Percentiles rank a stretch among this genome's conserved stretches.
Conservation (phyloP, 2,888 invertebrate genomes). For the Diabrotica balteata region DNA sequence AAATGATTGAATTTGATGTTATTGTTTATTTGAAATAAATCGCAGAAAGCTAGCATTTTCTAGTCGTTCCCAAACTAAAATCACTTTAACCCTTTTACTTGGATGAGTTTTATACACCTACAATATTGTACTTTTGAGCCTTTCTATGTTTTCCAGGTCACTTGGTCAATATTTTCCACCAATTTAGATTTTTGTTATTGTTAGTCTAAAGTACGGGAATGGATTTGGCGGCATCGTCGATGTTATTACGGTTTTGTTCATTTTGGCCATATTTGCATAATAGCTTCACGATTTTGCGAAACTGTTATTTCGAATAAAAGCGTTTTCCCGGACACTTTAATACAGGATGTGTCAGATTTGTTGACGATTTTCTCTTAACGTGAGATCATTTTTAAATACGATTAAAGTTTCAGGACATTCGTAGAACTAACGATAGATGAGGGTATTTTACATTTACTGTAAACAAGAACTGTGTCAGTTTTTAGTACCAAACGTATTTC, state of each 20-base stretch:
- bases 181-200: slow-evolving; percentile 25
- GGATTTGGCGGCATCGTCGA: slow-evolving; percentile 11
- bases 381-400: too few relatives aligned
- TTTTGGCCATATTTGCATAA: slow-evolving; percentile 22
- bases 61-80: too few relatives aligned
- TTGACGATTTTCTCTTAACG: too few relatives aligned
- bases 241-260: slow-evolving; percentile 22
- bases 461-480: too few relatives aligned
- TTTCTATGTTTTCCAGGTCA: slow-evolving; percentile 16
- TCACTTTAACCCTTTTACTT: too few relatives aligned
- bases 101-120: neutral
- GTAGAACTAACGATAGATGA: too few relatives aligned
- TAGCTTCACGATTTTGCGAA: slow-evolving; percentile 24
- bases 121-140: neutral
- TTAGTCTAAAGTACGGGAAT: slow-evolving; percentile 15
- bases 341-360: slow-evolving; percentile 3
- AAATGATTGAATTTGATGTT: too few relatives aligned
- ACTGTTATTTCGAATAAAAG: slow-evolving; percentile 21
- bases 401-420: too few relatives aligned
- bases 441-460: too few relatives aligned
- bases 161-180: slow-evolving; percentile 10
- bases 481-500: too few relatives aligned
- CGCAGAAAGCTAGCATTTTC: too few relatives aligned
- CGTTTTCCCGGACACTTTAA: slow-evolving; percentile 4
- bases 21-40: too few relatives aligned